Evolutionary conservation across 2,888 invertebrate species (phyloP).

Genomic region (Tenodera sinensis): DNA sequence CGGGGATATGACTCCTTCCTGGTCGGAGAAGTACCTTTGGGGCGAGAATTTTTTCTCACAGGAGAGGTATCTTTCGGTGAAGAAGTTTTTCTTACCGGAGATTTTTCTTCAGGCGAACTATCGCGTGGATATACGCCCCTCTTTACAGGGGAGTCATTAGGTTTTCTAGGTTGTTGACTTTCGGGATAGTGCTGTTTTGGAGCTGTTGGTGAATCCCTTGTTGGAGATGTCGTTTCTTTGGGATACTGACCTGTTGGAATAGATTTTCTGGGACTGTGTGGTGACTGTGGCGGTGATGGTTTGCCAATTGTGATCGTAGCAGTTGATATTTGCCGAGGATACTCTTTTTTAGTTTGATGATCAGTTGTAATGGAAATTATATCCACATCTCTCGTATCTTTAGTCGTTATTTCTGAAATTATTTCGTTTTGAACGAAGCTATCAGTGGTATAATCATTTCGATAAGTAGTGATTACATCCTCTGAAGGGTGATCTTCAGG

Average conservation of each 20-base stretch:
- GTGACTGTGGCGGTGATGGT: neutral
- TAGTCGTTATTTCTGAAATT: neutral
- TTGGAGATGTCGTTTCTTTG: neutral
- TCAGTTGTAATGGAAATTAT: neutral
- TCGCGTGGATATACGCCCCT: neutral
- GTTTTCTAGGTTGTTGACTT: neutral
- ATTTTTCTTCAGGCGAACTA: neutral
- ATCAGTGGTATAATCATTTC: neutral
- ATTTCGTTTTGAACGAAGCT: neutral
- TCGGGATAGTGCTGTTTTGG: neutral
- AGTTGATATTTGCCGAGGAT: neutral
- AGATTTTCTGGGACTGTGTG: neutral
- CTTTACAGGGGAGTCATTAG: neutral
- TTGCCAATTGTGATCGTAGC: conserved; percentile 5
- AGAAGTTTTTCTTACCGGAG: neutral
- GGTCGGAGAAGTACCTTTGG: neutral
- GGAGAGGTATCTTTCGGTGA: conserved; percentile 3
- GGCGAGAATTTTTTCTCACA: neutral
- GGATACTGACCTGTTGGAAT: neutral
- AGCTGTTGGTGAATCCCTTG: neutral
- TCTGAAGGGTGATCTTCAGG: neutral
- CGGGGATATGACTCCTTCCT: conserved; percentile 1
- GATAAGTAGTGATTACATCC: neutral
- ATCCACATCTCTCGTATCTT: neutral
- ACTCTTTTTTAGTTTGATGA: neutral